These are phyloP conservation scores for Penaeus chinensis DNA, from an alignment of 1,140 invertebrate species.

Conservation along the genomic window DNA sequence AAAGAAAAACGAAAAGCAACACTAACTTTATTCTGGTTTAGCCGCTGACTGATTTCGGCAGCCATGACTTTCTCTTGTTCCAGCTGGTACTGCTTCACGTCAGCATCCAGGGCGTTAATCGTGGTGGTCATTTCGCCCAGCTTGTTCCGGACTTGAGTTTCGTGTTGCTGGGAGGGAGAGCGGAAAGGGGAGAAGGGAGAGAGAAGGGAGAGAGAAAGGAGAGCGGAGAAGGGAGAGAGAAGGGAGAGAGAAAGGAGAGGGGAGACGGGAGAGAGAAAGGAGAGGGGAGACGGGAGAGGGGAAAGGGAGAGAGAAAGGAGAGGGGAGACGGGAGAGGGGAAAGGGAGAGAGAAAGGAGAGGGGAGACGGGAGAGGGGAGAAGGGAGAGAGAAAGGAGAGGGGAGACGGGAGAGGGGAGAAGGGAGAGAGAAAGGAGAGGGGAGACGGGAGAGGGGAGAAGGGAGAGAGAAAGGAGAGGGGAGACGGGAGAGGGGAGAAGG, in stretches of 20 bases:
- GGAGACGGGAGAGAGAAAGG: no score
- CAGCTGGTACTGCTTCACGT: slow-evolving; percentile 37
- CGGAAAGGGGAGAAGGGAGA: not conserved
- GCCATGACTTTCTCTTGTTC: slow-evolving; percentile 58
- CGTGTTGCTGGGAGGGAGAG: slow-evolving; percentile 49
- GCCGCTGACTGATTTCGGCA: slow-evolving; percentile 54
- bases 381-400: not conserved
- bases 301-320: no score
- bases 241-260: not conserved
- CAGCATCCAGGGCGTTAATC: slow-evolving; percentile 47
- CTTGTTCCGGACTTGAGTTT: slow-evolving; percentile 12
- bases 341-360: not conserved
- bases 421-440: no score
- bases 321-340: no score
- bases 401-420: no score
- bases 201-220: not conserved
- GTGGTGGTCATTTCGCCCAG: slow-evolving; percentile 39
- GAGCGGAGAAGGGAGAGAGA: not conserved
- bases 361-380: not conserved
- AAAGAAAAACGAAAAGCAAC: not conserved
- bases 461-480: not conserved
- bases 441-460: not conserved
- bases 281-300: no score
- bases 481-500: not conserved
- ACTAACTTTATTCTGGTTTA: slow-evolving; percentile 56